Conservation (phyloP, 2,113 vertebrate genomes). For the Aspiorhynchus laticeps region DNA sequence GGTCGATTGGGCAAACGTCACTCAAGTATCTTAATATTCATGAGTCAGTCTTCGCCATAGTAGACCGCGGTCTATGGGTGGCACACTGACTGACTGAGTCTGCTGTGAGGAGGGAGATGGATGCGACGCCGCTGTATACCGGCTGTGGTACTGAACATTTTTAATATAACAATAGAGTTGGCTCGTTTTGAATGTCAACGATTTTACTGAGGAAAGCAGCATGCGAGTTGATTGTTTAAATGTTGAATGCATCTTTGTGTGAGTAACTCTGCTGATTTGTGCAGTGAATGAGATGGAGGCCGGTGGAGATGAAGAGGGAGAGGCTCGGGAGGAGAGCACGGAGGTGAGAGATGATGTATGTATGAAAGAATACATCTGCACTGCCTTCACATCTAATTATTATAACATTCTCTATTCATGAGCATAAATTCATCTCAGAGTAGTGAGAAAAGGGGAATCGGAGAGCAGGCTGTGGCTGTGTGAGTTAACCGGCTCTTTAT, state of each 20-base stretch:
- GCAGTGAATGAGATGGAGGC: slow-evolving; percentile 70
- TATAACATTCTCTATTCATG: background rate
- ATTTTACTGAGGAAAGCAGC: background rate
- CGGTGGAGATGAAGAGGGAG: slow-evolving; percentile 66
- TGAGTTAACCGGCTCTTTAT: slow-evolving; percentile 49
- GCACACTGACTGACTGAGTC: slow-evolving; percentile 6
- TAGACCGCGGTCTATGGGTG: background rate
- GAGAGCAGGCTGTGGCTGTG: background rate
- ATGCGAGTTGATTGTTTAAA: background rate
- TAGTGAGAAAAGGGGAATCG: background rate
- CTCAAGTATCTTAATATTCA: background rate
- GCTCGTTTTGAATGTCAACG: background rate
- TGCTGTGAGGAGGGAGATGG: slow-evolving; percentile 41
- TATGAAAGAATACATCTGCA: background rate
- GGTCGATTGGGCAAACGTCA: background rate
- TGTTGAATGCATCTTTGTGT: background rate
- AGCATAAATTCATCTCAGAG: background rate
- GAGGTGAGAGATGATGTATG: slow-evolving; percentile 68
- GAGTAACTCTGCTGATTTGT: slow-evolving; percentile 68
- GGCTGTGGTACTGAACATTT: slow-evolving; percentile 47
- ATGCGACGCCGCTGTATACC: slow-evolving; percentile 41
- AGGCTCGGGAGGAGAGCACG: slow-evolving; percentile 64
- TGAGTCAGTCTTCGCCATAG: slow-evolving; percentile 5
- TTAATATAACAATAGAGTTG: background rate
- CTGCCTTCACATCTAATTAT: background rate